Evolutionary conservation across 1,140 invertebrate genomes (phyloP).

Genomic region (Diploscapter pachys): DNA sequence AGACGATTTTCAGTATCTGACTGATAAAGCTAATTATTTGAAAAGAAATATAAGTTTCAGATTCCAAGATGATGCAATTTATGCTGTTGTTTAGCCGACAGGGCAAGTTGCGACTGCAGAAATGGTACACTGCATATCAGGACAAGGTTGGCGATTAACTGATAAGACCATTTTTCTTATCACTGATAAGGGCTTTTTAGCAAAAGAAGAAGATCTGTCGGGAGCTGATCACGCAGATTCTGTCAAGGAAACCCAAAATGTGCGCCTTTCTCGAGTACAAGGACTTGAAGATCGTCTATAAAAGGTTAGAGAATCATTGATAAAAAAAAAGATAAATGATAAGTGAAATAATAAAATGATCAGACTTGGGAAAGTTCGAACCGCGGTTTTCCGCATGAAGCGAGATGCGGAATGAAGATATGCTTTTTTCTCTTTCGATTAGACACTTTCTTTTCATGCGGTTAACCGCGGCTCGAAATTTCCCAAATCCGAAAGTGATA

Average conservation of each 20-base stretch:
- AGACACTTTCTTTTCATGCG: no score
- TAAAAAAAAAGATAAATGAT: no score
- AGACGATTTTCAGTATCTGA: no score
- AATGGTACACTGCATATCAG: conserved; percentile 80
- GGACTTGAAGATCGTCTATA: conserved; percentile 98
- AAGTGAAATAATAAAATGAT: conserved; percentile 18
- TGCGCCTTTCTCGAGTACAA: conserved; percentile 99
- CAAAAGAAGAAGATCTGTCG: conserved; percentile 98
- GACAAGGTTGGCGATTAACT: conserved; percentile 57
- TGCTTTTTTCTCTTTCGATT: no score
- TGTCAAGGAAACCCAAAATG: conserved; percentile 98
- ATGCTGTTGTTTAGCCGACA: conserved; percentile 91
- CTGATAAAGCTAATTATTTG: no score
- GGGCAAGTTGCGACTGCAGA: conserved; percentile 93
- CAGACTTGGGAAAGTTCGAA: not conserved
- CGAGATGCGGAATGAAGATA: no score
- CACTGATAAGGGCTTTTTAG: conserved; percentile 59
- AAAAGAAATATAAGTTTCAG: no score
- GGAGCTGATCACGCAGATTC: conserved; percentile 92
- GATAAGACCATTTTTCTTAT: not conserved
- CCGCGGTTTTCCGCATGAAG: no score
- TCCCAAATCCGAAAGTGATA: conserved; percentile 7
- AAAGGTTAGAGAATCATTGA: conserved; percentile 67
- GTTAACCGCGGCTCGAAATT: no score
- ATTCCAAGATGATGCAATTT: conserved; percentile 46